Evolutionary conservation across 2,113 vertebrate species (phyloP).

Genomic region (Xenopus borealis): DNA sequence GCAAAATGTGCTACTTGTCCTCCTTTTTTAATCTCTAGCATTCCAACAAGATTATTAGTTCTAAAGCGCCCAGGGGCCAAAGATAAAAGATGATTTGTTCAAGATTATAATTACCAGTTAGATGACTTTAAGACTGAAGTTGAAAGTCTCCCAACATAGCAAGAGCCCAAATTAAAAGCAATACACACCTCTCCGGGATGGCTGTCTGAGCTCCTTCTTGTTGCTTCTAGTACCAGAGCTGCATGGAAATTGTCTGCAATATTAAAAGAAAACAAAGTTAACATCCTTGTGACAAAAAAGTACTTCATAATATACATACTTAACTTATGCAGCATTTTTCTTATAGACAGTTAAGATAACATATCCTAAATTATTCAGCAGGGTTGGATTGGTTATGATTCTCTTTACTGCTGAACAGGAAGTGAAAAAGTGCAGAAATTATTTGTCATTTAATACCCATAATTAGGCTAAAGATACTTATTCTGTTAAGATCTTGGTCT

Average conservation of each 20-base stretch:
- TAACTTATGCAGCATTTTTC: no score
- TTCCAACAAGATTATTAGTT: conserved; percentile 67
- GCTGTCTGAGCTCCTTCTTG: neutral
- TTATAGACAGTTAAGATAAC: no score
- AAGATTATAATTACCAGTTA: conserved; percentile 65
- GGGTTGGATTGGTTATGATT: no score
- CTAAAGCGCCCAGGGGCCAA: conserved; percentile 57
- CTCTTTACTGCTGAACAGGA: no score
- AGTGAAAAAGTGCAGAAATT: no score
- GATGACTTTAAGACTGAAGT: conserved; percentile 59
- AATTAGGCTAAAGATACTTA: no score
- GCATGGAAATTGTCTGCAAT: neutral
- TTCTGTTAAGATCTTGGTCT: no score
- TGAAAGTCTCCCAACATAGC: conserved; percentile 60
- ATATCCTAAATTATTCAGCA: no score
- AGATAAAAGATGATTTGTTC: conserved; percentile 45
- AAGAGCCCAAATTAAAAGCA: conserved; percentile 33
- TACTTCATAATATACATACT: conserved; percentile 42
- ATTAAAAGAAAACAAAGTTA: neutral
- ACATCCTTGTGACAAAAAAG: conserved; percentile 19
- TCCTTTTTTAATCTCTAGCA: conserved; percentile 57
- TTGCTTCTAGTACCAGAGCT: neutral
- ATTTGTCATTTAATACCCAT: no score
- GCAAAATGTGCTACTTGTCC: conserved; percentile 13
- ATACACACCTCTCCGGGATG: neutral